Percentiles rank a stretch among this genome's conserved stretches.
Conservation (phyloP, 2,113 vertebrate species). For the Campylomormyrus tamandua region DNA sequence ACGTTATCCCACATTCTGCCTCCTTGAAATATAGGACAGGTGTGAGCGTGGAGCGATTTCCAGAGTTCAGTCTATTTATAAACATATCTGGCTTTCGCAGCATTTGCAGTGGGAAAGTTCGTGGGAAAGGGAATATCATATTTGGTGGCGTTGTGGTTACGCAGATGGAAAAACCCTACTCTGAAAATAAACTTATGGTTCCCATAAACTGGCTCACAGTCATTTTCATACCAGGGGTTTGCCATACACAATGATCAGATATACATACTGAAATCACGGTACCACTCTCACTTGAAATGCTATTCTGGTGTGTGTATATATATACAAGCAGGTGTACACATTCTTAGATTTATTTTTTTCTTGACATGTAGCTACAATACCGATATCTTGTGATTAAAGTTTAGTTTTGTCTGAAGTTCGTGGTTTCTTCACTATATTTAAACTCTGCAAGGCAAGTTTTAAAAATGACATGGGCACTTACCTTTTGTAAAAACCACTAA, state of each 20-base stretch:
- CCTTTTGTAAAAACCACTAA: neutral
- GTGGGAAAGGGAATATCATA: neutral
- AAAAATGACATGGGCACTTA: neutral
- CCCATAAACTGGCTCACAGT: neutral
- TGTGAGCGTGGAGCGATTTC: neutral
- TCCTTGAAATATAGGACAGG: neutral
- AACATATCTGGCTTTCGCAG: neutral
- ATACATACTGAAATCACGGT: neutral
- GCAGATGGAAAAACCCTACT: slow-evolving; percentile 10
- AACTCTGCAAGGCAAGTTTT: neutral
- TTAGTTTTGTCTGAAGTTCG: too few relatives aligned
- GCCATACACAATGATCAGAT: neutral
- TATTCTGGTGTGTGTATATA: neutral
- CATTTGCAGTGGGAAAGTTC: neutral
- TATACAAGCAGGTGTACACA: neutral
- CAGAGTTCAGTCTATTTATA: neutral
- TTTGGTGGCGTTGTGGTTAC: neutral
- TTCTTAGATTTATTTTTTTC: neutral
- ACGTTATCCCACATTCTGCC: neutral
- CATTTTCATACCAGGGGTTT: neutral
- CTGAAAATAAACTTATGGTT: slow-evolving; percentile 6
- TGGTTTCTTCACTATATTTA: neutral
- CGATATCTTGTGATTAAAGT: neutral
- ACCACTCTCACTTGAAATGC: neutral
- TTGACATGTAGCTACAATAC: neutral